Evolutionary conservation across 2,797 vertebrate species (phyloP).

Genomic region (Danionella dracula): DNA sequence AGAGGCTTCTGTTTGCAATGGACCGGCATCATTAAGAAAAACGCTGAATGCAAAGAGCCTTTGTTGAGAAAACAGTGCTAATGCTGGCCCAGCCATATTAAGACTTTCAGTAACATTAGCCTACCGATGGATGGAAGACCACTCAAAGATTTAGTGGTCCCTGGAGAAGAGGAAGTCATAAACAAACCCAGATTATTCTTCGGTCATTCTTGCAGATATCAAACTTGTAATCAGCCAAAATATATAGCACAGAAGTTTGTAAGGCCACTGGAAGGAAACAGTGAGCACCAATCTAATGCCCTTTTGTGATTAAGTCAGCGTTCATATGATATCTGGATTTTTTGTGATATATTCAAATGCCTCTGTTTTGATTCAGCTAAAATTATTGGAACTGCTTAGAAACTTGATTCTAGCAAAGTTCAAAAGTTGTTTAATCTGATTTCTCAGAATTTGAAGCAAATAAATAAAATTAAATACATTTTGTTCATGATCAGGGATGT

Average conservation of each 20-base stretch:
- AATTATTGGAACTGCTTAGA: no score
- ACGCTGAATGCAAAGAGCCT: background rate
- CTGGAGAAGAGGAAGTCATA: background rate
- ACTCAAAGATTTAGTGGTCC: background rate
- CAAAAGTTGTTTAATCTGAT: no score
- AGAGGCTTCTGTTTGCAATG: background rate
- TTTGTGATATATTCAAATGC: no score
- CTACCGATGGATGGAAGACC: background rate
- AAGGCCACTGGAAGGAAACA: background rate
- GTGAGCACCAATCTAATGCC: no score
- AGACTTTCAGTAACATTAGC: conserved; percentile 16
- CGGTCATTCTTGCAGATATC: background rate
- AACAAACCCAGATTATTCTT: no score
- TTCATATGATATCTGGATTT: no score
- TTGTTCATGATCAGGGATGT: no score
- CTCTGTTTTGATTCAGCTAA: no score
- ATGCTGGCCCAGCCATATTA: conserved; percentile 19
- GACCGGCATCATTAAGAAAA: conserved; percentile 2
- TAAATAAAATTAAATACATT: no score
- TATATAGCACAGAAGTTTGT: background rate
- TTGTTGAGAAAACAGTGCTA: conserved; percentile 21
- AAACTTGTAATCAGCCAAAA: background rate
- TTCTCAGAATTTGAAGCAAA: no score
- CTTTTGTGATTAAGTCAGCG: no score
- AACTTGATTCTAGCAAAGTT: no score